phyloP scores from a whole-genome alignment of 1,140 invertebrate genomes.

The Heliconius eleuchia region DNA sequence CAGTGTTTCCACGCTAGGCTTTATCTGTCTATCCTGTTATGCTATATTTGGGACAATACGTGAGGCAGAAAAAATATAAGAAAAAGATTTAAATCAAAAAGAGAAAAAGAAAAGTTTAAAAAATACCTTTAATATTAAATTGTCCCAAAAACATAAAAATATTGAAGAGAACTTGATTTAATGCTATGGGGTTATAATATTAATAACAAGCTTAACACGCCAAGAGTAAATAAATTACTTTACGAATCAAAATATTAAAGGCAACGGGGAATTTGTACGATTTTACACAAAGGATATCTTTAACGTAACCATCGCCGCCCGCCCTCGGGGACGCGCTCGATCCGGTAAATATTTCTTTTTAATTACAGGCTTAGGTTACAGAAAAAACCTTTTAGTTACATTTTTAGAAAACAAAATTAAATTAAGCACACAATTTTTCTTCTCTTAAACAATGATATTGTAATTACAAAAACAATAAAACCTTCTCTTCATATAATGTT shows the following conservation, averaged over 20 bases:
- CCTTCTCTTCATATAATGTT: not conserved
- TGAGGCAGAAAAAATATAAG: not conserved
- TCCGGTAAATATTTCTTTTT: slow-evolving; percentile 7
- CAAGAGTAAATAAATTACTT: not conserved
- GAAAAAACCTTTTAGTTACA: not conserved
- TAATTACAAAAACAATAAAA: not conserved
- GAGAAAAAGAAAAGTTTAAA: no score
- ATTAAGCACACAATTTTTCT: not conserved
- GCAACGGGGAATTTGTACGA: not conserved
- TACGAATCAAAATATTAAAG: not conserved
- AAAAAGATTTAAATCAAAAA: not conserved
- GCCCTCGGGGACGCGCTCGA: slow-evolving; percentile 4
- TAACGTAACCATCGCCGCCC: not conserved
- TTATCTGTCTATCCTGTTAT: not conserved
- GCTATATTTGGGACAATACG: not conserved
- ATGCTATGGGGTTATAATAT: not conserved
- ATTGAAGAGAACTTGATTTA: not conserved
- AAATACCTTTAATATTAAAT: not conserved
- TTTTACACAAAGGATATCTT: slow-evolving; percentile 9
- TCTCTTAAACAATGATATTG: not conserved
- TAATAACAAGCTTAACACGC: not conserved
- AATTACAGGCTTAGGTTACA: slow-evolving; percentile 2
- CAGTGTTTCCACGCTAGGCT: not conserved
- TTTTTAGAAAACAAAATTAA: not conserved
- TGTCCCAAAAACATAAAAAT: not conserved